Evolutionary conservation across 1,140 invertebrate species (phyloP).

Genomic region (Drosophila aff.): DNA sequence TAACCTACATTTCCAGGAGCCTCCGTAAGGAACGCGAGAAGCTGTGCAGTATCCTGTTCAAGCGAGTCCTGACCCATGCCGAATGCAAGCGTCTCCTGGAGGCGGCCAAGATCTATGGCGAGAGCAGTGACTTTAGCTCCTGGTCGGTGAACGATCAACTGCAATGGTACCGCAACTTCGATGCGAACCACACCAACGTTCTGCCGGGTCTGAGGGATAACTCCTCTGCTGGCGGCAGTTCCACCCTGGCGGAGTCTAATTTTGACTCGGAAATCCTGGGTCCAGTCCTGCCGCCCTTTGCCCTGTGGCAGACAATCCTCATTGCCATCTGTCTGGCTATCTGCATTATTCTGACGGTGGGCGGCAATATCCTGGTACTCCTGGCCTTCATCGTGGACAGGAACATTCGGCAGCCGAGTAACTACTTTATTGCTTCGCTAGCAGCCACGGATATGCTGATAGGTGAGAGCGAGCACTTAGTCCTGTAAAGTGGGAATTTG

Average conservation of each 20-base stretch:
- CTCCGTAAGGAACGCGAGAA: slow-evolving; percentile 88
- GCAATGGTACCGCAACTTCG: slow-evolving; percentile 67
- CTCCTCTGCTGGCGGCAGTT: slow-evolving; percentile 13
- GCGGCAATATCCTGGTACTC: slow-evolving; percentile 98
- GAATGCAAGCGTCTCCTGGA: slow-evolving; percentile 87
- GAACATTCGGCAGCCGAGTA: slow-evolving; percentile 98
- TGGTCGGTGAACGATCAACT: slow-evolving; percentile 74
- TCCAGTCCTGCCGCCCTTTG: slow-evolving; percentile 92
- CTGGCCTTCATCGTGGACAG: slow-evolving; percentile 98
- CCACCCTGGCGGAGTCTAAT: slow-evolving; percentile 48
- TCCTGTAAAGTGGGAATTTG: slow-evolving; percentile 3
- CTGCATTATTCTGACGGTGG: slow-evolving; percentile 96
- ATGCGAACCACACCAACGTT: slow-evolving; percentile 61
- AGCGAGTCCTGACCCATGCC: slow-evolving; percentile 86
- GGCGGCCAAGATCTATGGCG: slow-evolving; percentile 79
- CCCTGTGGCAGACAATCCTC: slow-evolving; percentile 95
- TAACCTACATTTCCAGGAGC: slow-evolving; percentile 86
- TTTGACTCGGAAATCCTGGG: slow-evolving; percentile 76
- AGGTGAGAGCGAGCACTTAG: slow-evolving; percentile 87
- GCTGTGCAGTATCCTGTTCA: slow-evolving; percentile 88
- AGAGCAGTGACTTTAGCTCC: slow-evolving; percentile 68
- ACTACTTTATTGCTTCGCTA: slow-evolving; percentile 99
- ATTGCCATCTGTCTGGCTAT: slow-evolving; percentile 95
- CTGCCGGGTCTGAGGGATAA: slow-evolving; percentile 43
- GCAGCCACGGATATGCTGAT: slow-evolving; percentile 99